Evolutionary conservation across 2,888 invertebrate genomes (phyloP).

Genomic region (Oscheius sp.): DNA sequence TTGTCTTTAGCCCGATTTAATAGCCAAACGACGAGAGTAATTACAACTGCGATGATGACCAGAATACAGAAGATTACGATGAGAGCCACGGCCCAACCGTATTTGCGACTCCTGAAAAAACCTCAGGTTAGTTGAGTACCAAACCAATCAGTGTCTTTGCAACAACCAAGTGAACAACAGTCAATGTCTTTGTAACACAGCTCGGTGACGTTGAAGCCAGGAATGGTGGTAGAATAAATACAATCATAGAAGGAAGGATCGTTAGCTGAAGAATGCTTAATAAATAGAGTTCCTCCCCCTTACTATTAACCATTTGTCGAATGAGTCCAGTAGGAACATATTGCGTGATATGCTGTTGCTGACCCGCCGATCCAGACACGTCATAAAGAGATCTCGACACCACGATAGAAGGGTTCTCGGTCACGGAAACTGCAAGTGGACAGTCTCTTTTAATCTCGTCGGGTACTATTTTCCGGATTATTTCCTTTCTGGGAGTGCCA

Average conservation of each 20-base stretch:
- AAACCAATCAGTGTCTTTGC: constrained; percentile 52
- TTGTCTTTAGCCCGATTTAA: constrained; percentile 51
- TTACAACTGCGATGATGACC: constrained; percentile 49
- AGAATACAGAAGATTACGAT: constrained; percentile 55
- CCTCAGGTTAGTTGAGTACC: not conserved
- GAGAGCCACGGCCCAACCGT: constrained; percentile 58
- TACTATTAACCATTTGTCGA: constrained; percentile 41
- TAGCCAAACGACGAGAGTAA: constrained; percentile 55
- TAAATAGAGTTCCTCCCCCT: not conserved
- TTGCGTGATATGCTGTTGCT: not conserved
- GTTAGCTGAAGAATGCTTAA: constrained; percentile 37
- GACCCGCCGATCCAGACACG: not conserved
- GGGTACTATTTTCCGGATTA: no score
- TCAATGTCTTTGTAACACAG: constrained; percentile 59
- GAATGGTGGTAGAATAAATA: constrained; percentile 46
- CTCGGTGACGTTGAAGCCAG: constrained; percentile 45
- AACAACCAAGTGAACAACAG: constrained; percentile 55
- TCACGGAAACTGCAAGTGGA: constrained; percentile 5
- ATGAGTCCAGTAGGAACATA: not conserved
- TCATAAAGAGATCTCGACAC: not conserved
- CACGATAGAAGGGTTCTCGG: not conserved
- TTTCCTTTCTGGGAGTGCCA: constrained; percentile 29
- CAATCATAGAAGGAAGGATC: constrained; percentile 57
- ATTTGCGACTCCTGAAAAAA: constrained; percentile 50
- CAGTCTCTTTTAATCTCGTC: not conserved